phyloP scores from a whole-genome alignment of 2,888 invertebrate genomes.

The Balanococcus diminutus region DNA sequence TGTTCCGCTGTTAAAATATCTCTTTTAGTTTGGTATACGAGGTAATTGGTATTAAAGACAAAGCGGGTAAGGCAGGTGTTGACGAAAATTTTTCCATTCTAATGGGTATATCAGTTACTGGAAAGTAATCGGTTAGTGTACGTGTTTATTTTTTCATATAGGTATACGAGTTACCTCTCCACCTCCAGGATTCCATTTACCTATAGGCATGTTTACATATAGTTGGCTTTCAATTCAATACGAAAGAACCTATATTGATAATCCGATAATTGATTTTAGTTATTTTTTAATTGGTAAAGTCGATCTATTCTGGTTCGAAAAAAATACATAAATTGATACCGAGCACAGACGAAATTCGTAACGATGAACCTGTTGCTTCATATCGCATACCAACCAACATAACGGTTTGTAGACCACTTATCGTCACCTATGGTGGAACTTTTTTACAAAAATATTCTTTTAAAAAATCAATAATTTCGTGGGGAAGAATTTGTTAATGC shows the following conservation, averaged over 20 bases:
- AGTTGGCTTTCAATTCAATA: neutral
- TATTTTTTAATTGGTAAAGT: constrained; percentile 11
- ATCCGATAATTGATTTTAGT: constrained; percentile 31
- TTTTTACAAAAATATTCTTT: neutral
- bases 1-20: constrained; percentile 9
- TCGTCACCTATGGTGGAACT: neutral
- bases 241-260: neutral
- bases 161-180: neutral
- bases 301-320: neutral
- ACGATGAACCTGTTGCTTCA: neutral
- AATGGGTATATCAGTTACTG: neutral
- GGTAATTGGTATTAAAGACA: constrained; percentile 1
- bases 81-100: neutral
- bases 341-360: neutral
- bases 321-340: neutral
- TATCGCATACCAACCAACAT: neutral
- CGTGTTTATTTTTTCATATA: neutral
- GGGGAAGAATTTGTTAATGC: neutral
- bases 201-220: neutral
- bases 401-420: neutral
- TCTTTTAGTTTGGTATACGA: neutral
- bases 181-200: too few relatives aligned
- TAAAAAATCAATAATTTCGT: neutral
- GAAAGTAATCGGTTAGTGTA: neutral
- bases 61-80: constrained; percentile 12